Base-by-base conservation (phyloP, 2,797 vertebrate genomes). In the Tapera naevia region DNA sequence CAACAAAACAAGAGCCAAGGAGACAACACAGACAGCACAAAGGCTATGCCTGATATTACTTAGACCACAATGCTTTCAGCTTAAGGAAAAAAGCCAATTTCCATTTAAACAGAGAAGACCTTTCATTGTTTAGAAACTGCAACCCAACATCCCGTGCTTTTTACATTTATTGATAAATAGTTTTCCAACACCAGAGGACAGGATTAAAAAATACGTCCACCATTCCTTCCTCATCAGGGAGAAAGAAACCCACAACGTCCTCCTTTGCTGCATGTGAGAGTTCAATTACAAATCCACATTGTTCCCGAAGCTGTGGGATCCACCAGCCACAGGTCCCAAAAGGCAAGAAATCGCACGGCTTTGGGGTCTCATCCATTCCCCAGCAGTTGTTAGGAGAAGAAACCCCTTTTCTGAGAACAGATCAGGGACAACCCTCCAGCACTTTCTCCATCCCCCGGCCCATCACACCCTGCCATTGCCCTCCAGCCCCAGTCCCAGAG, bases 71-170 rank as follows among this genome's bases (percentile, higher is more conserved):
- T 16, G n/a, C 64, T 92, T 89, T 50, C 80, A 67, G 54, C 58
- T 54, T 37, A 56, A 87, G 62, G 32, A 3, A 7, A 2, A 54
- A 30, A 56, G 30, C 17, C 0, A 2, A 33, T 75, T 84, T 92
- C 57, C n/a, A 37, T 22, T 93, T 87, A 56, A n/a, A 76, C 15
- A 2, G 3, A 45, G 37, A 72, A 89, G 41, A 27, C 23, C 24
- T 72, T 86, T 46, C 43, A 6, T 73, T 88, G 54, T 80, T 94
- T 75, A 86, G 46, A 80, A 86, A 54, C 35, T 21, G 30, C 23
- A 69, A 92, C 79, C 27, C 3, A 7, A 73, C 64, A 87, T 13
- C 58, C 11, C 24, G 30, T 0, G 2, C 33, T 60, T 76, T 79
- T 53, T 76, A 60, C 22, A 27, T 73, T 83, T 88, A 35, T 41